Conservation (phyloP, 2,113 vertebrate species). For the Benthochromis sp. region DNA sequence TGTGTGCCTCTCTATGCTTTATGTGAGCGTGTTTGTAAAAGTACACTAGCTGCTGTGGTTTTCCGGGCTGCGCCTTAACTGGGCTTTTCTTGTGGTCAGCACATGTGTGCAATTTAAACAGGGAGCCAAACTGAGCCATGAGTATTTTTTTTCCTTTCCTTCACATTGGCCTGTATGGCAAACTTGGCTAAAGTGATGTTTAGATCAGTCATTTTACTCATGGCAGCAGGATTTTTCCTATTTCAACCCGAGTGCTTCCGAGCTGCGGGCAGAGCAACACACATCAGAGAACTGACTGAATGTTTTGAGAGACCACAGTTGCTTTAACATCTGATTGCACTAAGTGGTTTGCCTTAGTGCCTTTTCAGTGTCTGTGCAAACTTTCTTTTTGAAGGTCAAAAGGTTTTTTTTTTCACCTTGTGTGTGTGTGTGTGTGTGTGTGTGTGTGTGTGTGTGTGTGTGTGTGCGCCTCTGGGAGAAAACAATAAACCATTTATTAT, state of each 20-base stretch:
- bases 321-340: conserved; percentile 31
- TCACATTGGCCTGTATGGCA: conserved; percentile 30
- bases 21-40: conserved; percentile 50
- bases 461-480: not conserved
- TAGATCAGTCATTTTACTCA: conserved; percentile 57
- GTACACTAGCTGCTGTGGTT: conserved; percentile 59
- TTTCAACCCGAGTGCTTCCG: conserved; percentile 50
- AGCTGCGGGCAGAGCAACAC: conserved; percentile 57
- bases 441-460: not conserved
- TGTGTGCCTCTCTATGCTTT: conserved; percentile 30
- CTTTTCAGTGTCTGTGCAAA: conserved; percentile 2
- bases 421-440: not conserved
- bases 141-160: conserved; percentile 29
- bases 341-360: not conserved
- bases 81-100: conserved; percentile 75
- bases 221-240: conserved; percentile 51
- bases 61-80: conserved; percentile 67
- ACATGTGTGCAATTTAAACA: conserved; percentile 71
- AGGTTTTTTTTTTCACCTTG: not conserved
- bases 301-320: conserved; percentile 23
- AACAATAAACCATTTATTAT: not conserved
- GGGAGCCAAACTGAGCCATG: conserved; percentile 48
- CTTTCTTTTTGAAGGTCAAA: not conserved
- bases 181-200: conserved; percentile 49
- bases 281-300: conserved; percentile 49